A percentile compares a stretch with the other conserved stretches of the same genome.
phyloP scores from a whole-genome alignment of 2,888 invertebrate genomes.

The Corbicula japonica region DNA sequence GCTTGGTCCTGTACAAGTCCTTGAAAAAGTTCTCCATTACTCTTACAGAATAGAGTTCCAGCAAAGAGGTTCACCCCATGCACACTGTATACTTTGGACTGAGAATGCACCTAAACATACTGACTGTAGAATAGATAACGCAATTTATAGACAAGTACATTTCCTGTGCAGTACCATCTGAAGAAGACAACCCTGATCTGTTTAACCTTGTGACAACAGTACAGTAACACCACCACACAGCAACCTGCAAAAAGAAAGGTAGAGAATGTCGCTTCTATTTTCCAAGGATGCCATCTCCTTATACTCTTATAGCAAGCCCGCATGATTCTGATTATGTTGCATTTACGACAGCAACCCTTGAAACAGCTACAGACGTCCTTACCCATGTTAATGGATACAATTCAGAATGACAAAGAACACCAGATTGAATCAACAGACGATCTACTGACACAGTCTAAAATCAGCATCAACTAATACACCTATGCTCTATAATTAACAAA shows the following conservation, averaged over 20 bases:
- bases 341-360: not conserved
- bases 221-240: conserved; percentile 46
- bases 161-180: conserved; percentile 20
- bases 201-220: conserved; percentile 31
- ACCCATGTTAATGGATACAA: not conserved
- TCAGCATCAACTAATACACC: conserved; percentile 18
- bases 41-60: conserved; percentile 61
- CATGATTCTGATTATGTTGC: conserved; percentile 13
- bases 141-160: conserved; percentile 48
- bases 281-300: conserved; percentile 35
- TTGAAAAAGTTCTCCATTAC: conserved; percentile 45
- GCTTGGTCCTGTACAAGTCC: conserved; percentile 27
- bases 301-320: conserved; percentile 12
- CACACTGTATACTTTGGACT: conserved; percentile 50
- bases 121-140: not conserved
- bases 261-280: conserved; percentile 43
- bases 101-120: conserved; percentile 38
- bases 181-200: conserved; percentile 34
- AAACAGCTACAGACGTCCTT: conserved; percentile 26
- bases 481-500: conserved; percentile 21
- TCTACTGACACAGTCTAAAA: not conserved
- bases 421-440: conserved; percentile 2
- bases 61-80: conserved; percentile 61
- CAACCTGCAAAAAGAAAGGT: conserved; percentile 55
- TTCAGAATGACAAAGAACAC: conserved; percentile 14